Evolutionary conservation across 2,113 vertebrate species (phyloP).

Genomic region (Sphaerodactylus townsendi): DNA sequence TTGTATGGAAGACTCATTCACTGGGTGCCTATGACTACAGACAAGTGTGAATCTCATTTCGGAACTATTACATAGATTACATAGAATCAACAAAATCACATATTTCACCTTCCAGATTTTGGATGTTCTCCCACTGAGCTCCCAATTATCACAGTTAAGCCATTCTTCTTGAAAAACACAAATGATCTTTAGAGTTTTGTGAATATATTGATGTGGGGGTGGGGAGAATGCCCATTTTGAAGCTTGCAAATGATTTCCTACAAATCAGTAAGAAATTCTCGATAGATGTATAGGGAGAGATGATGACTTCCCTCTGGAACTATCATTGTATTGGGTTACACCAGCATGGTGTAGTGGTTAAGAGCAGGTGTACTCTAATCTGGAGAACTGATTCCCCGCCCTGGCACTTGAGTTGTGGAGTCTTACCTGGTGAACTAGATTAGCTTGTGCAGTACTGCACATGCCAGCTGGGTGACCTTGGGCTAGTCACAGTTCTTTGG

Average conservation of each 20-base stretch:
- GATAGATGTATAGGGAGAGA: no score
- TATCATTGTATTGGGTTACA: no score
- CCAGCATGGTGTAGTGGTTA: no score
- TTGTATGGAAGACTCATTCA: background rate
- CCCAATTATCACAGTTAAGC: background rate
- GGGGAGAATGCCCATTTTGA: slow-evolving; percentile 44
- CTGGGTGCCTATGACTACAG: background rate
- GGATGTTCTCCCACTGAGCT: background rate
- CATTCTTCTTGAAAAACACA: background rate
- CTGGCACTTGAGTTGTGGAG: no score
- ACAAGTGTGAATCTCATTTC: background rate
- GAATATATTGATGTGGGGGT: no score
- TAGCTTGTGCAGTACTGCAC: no score
- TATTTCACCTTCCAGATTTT: background rate
- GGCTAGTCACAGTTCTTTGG: no score
- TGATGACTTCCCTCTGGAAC: no score
- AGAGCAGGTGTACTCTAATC: no score
- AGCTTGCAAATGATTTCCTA: slow-evolving; percentile 42
- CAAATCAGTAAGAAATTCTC: slow-evolving; percentile 6
- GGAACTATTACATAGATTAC: background rate
- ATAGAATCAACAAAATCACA: background rate
- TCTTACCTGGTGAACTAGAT: no score
- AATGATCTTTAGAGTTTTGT: background rate
- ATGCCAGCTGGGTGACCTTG: no score
- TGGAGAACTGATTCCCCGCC: no score